Conservation (phyloP, 2,797 vertebrate species). For the Triplophysa yarkandensis region DNA sequence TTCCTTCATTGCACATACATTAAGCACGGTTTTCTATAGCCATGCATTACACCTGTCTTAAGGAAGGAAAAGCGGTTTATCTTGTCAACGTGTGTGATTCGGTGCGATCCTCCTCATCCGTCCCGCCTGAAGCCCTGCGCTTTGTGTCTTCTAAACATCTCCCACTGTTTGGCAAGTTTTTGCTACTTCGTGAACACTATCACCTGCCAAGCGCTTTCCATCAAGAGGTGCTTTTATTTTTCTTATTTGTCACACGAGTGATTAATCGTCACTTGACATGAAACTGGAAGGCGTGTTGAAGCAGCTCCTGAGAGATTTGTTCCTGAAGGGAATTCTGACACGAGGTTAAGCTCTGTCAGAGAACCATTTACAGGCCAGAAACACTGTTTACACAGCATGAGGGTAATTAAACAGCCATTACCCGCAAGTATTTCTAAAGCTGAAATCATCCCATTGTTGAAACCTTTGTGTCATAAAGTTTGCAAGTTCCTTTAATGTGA, state of each 20-base stretch:
- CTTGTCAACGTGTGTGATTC: not conserved
- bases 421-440: slow-evolving; percentile 5
- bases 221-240: slow-evolving; percentile 65
- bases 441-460: not conserved
- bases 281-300: slow-evolving; percentile 68
- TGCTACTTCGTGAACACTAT: slow-evolving; percentile 24
- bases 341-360: slow-evolving; percentile 43
- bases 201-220: slow-evolving; percentile 43
- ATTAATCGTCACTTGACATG: slow-evolving; percentile 77
- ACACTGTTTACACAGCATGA: slow-evolving; percentile 28
- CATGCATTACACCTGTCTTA: not conserved
- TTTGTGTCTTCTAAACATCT: not conserved
- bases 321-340: slow-evolving; percentile 37
- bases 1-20: not conserved
- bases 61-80: slow-evolving; percentile 1
- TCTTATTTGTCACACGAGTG: slow-evolving; percentile 73
- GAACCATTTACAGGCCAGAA: slow-evolving; percentile 37
- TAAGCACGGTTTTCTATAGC: not conserved
- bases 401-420: slow-evolving; percentile 42
- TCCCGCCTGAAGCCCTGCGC: not conserved
- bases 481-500: not conserved
- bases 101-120: not conserved
- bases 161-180: slow-evolving; percentile 5
- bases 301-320: slow-evolving; percentile 59
- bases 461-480: slow-evolving; percentile 1